Conservation (phyloP, 2,888 invertebrate species). For the Andricus curvator region DNA sequence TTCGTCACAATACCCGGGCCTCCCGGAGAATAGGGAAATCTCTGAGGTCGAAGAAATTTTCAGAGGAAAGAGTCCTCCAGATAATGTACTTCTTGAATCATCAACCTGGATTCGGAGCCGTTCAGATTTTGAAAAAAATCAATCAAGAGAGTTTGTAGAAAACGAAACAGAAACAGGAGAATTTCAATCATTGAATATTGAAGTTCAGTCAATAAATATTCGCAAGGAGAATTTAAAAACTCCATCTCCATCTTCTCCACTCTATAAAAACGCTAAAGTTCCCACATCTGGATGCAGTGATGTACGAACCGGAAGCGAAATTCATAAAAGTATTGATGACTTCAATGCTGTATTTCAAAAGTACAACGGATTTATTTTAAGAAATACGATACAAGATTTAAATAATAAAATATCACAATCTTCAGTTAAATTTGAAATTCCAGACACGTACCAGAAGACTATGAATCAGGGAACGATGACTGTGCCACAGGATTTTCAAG, state of each 20-base stretch:
- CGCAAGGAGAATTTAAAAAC: not conserved
- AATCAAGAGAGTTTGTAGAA: not conserved
- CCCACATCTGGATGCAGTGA: not conserved
- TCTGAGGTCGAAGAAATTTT: not conserved
- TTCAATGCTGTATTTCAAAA: not conserved
- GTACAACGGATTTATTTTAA: constrained; percentile 7
- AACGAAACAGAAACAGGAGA: not conserved
- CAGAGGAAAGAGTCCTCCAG: not conserved
- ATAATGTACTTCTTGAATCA: not conserved
- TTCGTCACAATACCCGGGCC: too few relatives aligned
- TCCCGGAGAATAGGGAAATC: not conserved
- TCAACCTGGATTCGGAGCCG: not conserved
- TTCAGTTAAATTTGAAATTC: not conserved
- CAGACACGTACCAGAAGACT: not conserved
- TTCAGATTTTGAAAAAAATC: not conserved
- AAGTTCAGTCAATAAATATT: not conserved
- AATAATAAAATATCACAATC: not conserved
- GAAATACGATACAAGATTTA: not conserved
- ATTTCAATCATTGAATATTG: not conserved
- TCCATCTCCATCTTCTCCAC: not conserved
- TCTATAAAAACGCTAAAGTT: not conserved
- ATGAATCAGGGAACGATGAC: not conserved
- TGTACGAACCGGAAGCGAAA: not conserved
- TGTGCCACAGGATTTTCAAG: not conserved
- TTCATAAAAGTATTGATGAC: not conserved